A percentile compares a stretch with the other conserved stretches of the same genome.
These are phyloP conservation scores for Leptopilina boulardi DNA, from an alignment of 1,140 invertebrate species.

Conservation along the genomic window DNA sequence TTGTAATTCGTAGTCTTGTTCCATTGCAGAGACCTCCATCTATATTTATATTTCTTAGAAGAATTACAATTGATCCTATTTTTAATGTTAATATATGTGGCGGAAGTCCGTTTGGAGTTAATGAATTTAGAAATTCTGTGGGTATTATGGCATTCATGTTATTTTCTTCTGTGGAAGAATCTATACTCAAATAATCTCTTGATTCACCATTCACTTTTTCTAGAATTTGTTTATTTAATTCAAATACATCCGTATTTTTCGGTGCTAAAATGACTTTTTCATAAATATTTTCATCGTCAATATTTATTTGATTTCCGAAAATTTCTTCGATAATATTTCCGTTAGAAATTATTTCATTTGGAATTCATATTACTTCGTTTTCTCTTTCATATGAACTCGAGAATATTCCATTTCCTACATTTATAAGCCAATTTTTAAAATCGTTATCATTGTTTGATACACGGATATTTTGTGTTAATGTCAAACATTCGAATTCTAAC, in stretches of 20 bases:
- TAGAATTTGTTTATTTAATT: not conserved
- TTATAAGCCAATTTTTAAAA: not conserved
- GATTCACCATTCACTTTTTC: not conserved
- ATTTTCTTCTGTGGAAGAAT: not conserved
- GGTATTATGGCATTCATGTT: not conserved
- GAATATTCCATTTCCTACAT: not conserved
- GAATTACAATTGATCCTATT: not conserved
- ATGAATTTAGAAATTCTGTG: not conserved
- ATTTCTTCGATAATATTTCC: not conserved
- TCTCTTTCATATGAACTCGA: not conserved
- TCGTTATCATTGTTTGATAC: not conserved
- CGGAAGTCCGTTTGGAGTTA: not conserved
- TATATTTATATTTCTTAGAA: not conserved
- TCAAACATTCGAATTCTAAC: no score
- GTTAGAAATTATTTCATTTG: not conserved
- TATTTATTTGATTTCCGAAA: not conserved
- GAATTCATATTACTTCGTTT: not conserved
- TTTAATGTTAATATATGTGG: not conserved
- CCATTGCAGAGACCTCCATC: not conserved
- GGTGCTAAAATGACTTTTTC: not conserved
- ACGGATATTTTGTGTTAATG: not conserved
- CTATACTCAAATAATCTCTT: not conserved
- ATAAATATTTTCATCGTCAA: not conserved
- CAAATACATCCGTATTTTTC: not conserved
- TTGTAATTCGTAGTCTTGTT: no score